These are phyloP conservation scores for Enteromius unitaeniatus DNA, from an alignment of 2,797 vertebrate species.

Conservation along the genomic window DNA sequence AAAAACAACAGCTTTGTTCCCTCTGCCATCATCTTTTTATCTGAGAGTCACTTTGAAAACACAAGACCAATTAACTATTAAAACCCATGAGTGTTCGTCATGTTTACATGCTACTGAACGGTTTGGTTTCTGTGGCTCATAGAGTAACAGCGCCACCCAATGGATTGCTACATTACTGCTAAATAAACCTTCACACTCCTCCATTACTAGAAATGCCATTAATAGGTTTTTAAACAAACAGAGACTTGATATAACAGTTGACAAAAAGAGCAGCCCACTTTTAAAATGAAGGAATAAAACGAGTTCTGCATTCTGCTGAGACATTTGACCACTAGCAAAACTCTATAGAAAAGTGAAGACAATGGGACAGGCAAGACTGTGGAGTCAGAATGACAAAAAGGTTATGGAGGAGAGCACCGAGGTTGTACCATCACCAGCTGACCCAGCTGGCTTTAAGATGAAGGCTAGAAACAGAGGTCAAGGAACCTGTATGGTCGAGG, in stretches of 20 bases:
- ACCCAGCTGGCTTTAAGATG: conserved; percentile 7
- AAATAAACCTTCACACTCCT: background rate
- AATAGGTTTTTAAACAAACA: background rate
- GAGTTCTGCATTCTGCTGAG: background rate
- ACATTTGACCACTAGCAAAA: conserved; percentile 5
- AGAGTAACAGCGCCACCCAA: conserved; percentile 52
- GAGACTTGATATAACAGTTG: background rate
- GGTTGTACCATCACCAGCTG: conserved; percentile 18
- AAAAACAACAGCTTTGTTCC: background rate
- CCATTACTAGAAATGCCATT: background rate
- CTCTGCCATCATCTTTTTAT: background rate
- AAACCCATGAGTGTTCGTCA: background rate
- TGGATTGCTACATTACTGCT: background rate
- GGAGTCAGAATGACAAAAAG: background rate
- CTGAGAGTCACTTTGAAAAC: conserved; percentile 9
- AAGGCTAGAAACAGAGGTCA: conserved; percentile 18
- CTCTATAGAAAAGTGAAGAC: conserved; percentile 6
- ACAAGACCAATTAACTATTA: conserved; percentile 18
- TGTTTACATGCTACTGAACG: background rate
- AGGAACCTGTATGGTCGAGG: conserved; percentile 8
- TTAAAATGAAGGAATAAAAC: conserved; percentile 9
- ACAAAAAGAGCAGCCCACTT: conserved; percentile 1
- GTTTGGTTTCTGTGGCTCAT: background rate
- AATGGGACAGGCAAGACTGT: background rate
- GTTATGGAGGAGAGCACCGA: conserved; percentile 14